A percentile compares a stretch with the other conserved stretches of the same genome.
Evolutionary conservation across 2,113 vertebrate genomes (phyloP).

Genomic region (Plecturocebus donacophilus): DNA sequence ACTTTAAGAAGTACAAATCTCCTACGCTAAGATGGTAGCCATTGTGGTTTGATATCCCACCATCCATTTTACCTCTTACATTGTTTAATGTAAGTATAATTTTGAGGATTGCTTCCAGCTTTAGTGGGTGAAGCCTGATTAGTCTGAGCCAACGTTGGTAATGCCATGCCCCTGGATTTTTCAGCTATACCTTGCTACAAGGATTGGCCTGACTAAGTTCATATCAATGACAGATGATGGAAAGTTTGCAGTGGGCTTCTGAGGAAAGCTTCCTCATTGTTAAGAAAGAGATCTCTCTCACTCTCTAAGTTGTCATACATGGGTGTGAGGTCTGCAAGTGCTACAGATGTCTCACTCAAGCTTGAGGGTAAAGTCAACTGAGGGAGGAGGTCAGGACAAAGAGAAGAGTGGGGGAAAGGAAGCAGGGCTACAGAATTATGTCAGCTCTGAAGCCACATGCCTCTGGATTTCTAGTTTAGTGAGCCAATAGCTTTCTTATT

Average conservation of each 20-base stretch:
- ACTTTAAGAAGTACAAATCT: constrained; percentile 1
- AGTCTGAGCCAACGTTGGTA: not conserved
- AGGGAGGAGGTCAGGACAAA: not conserved
- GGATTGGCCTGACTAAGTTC: not conserved
- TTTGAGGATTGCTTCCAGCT: not conserved
- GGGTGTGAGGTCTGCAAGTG: not conserved
- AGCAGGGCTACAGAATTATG: not conserved
- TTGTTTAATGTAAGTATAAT: not conserved
- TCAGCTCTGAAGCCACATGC: not conserved
- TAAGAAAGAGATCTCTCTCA: not conserved
- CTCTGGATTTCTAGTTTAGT: constrained; percentile 3
- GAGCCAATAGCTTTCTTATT: constrained; percentile 16
- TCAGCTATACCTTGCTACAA: not conserved
- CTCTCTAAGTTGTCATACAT: not conserved
- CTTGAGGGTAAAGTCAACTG: not conserved
- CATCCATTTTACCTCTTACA: not conserved
- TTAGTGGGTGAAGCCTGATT: not conserved
- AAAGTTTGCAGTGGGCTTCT: not conserved
- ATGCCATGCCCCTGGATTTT: not conserved
- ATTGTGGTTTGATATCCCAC: not conserved
- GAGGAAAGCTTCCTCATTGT: not conserved
- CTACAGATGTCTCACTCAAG: not conserved
- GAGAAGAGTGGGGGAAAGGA: not conserved
- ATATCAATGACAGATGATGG: not conserved
- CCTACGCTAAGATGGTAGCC: not conserved